Percentiles rank a stretch among this genome's conserved stretches.
These are phyloP conservation scores for Rhabditophanes sp. DNA, from an alignment of 2,888 invertebrate species.

Conservation along the genomic window DNA sequence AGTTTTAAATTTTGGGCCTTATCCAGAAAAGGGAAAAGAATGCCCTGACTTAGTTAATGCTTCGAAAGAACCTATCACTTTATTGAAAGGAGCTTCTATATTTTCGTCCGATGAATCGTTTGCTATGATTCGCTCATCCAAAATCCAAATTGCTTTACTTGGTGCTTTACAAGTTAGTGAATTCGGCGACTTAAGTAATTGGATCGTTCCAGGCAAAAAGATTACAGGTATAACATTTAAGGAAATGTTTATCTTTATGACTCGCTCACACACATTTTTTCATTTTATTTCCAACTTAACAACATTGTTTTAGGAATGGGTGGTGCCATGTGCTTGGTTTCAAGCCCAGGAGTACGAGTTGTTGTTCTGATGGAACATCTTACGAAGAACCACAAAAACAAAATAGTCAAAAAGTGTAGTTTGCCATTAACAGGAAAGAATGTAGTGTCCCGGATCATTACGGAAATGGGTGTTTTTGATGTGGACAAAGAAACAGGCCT, in stretches of 20 bases:
- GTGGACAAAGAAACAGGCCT: constrained; percentile 66
- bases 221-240: too few relatives aligned
- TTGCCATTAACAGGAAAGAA: constrained; percentile 78
- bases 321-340: constrained; percentile 89
- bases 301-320: constrained; percentile 66
- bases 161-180: constrained; percentile 94
- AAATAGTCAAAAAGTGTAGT: constrained; percentile 68
- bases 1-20: constrained; percentile 78
- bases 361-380: constrained; percentile 73
- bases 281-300: constrained; percentile 4
- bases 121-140: constrained; percentile 55
- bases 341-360: constrained; percentile 50
- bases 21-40: constrained; percentile 59
- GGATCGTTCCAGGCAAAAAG: constrained; percentile 61
- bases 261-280: too few relatives aligned
- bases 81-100: constrained; percentile 4
- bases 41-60: constrained; percentile 93
- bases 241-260: too few relatives aligned
- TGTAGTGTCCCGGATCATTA: constrained; percentile 54
- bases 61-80: constrained; percentile 68
- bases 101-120: constrained; percentile 4
- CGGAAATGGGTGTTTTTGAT: constrained; percentile 71
- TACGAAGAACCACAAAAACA: constrained; percentile 45
- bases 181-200: constrained; percentile 84
- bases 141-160: constrained; percentile 76